Evolutionary conservation across 2,113 vertebrate species (phyloP), one percentile per base, ranked within the genome.

Genomic region (Brienomyrus brachyistius): DNA sequence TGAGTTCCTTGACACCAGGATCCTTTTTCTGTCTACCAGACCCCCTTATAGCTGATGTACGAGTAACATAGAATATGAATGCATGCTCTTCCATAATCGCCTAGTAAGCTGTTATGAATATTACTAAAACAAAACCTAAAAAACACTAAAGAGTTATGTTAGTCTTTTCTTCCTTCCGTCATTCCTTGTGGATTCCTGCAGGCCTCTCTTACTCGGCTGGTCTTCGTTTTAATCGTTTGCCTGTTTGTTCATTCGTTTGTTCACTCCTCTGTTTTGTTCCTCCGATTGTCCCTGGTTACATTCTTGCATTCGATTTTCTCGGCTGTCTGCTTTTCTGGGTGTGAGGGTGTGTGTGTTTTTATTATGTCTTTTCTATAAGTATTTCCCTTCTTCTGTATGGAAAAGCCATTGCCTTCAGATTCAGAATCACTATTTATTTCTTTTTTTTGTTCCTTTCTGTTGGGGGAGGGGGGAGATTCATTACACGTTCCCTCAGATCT

Each of bases 21-120:
- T 98, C 98, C 98, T 99, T 98, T 98, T 95, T 97, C 97, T 97
- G 97, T 98, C 97, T 97, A 96, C 97, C 97, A 97, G 96, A 97
- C 95, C 96, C 96, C 97, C 97, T 97, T 97, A 98, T 98, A 98
- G 96, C 97, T 97, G 95, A 97, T 98, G 97, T 97, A 97, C 97
- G 96, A 97, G 98, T 98, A 97, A 94, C 97, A 96, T 96, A 95
- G 96, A 96, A 97, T 99, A 97, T 98, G 97, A 97, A 95, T 98
- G 98, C 98, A 99, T 99, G 98, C 96, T 96, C 96, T 94, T 96
- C 97, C 97, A 97, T 97, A 97, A 97, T 91, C 96, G 96, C 97
- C 97, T 97, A 97, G 96, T 97, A 95, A 97, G 95, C 97, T 97
- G 96, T 97, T 94, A 97, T 97, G 93, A 97, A 96, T 96, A 96